These are phyloP conservation scores for Agapostemon virescens DNA, from an alignment of 2,888 invertebrate genomes.

Conservation along the genomic window DNA sequence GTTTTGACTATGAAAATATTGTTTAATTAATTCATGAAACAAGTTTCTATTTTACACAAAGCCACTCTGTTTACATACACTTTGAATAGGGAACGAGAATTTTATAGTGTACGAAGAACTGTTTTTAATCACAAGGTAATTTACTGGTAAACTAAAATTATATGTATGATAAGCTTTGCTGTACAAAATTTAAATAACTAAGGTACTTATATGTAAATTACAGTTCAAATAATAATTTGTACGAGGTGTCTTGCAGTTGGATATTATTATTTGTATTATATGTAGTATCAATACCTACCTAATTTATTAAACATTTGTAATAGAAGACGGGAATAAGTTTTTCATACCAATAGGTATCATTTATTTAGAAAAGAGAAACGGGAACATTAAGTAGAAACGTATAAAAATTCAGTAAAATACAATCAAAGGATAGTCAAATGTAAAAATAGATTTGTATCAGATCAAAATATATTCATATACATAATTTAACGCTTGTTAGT, in stretches of 20 bases:
- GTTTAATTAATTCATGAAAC: constrained; percentile 15
- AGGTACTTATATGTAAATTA: constrained; percentile 41
- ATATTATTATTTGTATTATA: constrained; percentile 17
- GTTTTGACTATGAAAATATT: constrained; percentile 14
- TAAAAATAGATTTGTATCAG: constrained; percentile 19
- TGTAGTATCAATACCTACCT: neutral
- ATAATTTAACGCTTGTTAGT: constrained; percentile 56
- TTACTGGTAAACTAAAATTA: constrained; percentile 10
- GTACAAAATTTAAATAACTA: constrained; percentile 38
- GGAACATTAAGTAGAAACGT: constrained; percentile 4
- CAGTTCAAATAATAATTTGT: constrained; percentile 40
- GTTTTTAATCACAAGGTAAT: constrained; percentile 29
- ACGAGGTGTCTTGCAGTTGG: constrained; percentile 6
- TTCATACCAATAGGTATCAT: constrained; percentile 5
- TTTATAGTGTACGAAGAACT: neutral
- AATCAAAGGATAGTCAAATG: constrained; percentile 10
- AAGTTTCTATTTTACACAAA: constrained; percentile 19
- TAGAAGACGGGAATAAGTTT: constrained; percentile 8
- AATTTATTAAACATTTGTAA: neutral
- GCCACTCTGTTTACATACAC: neutral
- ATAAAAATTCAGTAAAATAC: constrained; percentile 8
- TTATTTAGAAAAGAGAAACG: constrained; percentile 22
- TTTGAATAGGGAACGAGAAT: constrained; percentile 17
- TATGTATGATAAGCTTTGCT: constrained; percentile 23
- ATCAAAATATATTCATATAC: neutral